These are phyloP conservation scores for Tetranychus cinnabarinus DNA, from an alignment of 1,140 invertebrate species.

Conservation along the genomic window DNA sequence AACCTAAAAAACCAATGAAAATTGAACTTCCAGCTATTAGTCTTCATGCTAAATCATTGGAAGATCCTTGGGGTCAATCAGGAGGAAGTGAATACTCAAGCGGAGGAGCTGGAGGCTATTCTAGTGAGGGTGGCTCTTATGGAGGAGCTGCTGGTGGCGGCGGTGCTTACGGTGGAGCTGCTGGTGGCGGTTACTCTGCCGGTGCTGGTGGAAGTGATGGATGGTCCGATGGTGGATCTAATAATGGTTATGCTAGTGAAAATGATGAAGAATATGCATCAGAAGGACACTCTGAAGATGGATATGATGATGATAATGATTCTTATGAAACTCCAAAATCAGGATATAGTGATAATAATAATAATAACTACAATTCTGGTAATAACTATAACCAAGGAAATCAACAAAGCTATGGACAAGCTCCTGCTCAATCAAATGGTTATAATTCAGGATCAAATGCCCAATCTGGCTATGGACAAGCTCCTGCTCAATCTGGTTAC, in stretches of 20 bases:
- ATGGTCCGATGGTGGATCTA: neutral
- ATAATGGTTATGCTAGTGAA: neutral
- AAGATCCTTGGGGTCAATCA: neutral
- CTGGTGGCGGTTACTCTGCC: neutral
- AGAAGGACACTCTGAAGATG: neutral
- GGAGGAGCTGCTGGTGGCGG: neutral
- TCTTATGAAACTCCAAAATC: slow-evolving; percentile 8
- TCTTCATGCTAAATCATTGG: neutral
- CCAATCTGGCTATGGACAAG: too few relatives aligned
- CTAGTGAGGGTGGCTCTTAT: neutral
- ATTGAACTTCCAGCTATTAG: neutral
- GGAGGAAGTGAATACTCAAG: neutral
- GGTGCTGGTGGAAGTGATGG: neutral
- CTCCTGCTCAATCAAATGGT: too few relatives aligned
- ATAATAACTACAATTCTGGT: too few relatives aligned
- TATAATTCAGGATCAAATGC: too few relatives aligned
- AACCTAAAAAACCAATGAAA: neutral
- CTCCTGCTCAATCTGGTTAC: too few relatives aligned
- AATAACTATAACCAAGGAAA: too few relatives aligned
- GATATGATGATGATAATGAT: neutral
- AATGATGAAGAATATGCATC: neutral
- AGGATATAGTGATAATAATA: too few relatives aligned
- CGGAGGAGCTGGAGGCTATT: neutral
- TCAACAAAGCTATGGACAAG: too few relatives aligned
- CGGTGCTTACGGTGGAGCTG: neutral